Evolutionary conservation across 2,797 vertebrate genomes (phyloP).

Genomic region (Mustela erminea): DNA sequence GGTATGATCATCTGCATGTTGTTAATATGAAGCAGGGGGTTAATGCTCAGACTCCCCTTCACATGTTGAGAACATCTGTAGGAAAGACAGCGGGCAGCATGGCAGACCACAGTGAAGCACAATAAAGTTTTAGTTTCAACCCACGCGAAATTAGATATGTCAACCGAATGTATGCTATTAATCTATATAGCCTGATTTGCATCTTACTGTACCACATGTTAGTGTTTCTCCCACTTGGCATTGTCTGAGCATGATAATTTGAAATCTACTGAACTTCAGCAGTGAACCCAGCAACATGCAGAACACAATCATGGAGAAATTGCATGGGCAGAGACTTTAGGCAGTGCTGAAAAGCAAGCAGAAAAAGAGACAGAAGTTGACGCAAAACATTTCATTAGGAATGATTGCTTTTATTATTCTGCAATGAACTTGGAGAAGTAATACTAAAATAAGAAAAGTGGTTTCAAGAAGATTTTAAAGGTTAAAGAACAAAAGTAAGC

Average conservation of each 20-base stretch:
- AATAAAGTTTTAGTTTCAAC: constrained; percentile 63
- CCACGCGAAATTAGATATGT: constrained; percentile 49
- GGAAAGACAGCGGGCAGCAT: constrained; percentile 60
- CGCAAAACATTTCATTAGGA: not conserved
- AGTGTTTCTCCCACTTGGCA: constrained; percentile 46
- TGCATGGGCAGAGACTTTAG: not conserved
- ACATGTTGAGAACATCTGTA: constrained; percentile 69
- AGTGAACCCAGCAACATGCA: not conserved
- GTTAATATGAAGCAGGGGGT: constrained; percentile 61
- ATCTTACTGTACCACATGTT: constrained; percentile 66
- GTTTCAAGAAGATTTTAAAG: not conserved
- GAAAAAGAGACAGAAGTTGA: not conserved
- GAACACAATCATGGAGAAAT: not conserved
- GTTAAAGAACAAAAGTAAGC: not conserved
- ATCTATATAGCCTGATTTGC: constrained; percentile 68
- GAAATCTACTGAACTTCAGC: constrained; percentile 23
- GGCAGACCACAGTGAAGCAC: constrained; percentile 23
- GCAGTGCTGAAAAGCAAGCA: not conserved
- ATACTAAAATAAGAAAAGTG: not conserved
- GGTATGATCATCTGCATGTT: constrained; percentile 51
- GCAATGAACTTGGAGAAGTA: not conserved
- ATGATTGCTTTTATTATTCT: not conserved
- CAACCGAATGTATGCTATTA: constrained; percentile 74
- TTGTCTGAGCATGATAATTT: constrained; percentile 31
- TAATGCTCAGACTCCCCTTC: constrained; percentile 38